These are phyloP conservation scores for Drosophila nebulosa DNA, from an alignment of 1,140 invertebrate species.

Conservation along the genomic window DNA sequence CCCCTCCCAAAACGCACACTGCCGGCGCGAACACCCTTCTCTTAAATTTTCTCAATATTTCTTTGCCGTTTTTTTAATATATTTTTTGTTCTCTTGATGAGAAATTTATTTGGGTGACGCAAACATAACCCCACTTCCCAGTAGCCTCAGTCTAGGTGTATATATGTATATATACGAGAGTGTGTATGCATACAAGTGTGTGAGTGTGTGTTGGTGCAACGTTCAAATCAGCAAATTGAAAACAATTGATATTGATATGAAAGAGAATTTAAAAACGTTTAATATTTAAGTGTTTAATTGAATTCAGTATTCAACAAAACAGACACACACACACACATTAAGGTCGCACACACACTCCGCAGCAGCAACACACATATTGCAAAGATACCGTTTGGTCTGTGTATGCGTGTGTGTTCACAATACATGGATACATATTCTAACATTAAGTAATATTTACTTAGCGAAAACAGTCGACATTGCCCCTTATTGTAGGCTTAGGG, in stretches of 20 bases:
- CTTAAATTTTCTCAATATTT: neutral
- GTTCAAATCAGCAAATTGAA: conserved; percentile 63
- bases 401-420: neutral
- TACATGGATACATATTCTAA: conserved; percentile 71
- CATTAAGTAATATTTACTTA: conserved; percentile 76
- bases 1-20: neutral
- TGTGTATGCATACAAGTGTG: conserved; percentile 17
- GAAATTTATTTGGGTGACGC: conserved; percentile 69
- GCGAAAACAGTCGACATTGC: conserved; percentile 20
- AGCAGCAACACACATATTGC: conserved; percentile 5
- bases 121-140: conserved; percentile 74
- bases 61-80: neutral
- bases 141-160: conserved; percentile 37
- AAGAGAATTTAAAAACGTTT: conserved; percentile 29
- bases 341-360: conserved; percentile 10
- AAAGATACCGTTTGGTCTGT: neutral
- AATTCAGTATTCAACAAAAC: conserved; percentile 55
- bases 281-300: conserved; percentile 59
- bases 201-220: conserved; percentile 14
- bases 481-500: neutral
- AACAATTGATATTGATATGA: conserved; percentile 65
- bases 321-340: conserved; percentile 35
- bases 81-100: conserved; percentile 17
- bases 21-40: neutral
- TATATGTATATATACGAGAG: conserved; percentile 25